Conservation (phyloP, 2,888 invertebrate genomes). For the Trachelus stipa region DNA sequence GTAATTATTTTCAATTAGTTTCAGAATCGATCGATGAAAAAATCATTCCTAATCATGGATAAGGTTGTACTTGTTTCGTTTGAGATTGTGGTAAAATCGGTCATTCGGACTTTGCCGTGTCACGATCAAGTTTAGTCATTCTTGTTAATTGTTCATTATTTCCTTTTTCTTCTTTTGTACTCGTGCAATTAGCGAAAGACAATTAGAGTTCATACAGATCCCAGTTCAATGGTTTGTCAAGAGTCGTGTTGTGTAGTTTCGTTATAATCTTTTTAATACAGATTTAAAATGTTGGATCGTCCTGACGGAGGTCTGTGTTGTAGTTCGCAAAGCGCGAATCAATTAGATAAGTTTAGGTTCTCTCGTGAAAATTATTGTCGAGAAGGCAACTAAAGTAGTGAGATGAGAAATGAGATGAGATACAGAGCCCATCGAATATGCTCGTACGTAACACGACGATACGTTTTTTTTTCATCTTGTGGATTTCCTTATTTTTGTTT, state of each 20-base stretch:
- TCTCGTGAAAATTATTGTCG: not conserved
- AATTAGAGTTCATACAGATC: not conserved
- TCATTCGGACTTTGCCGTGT: not conserved
- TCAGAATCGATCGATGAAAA: not conserved
- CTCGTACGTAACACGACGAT: not conserved
- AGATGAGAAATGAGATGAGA: not conserved
- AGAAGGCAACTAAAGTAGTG: not conserved
- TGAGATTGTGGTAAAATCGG: not conserved
- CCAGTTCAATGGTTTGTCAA: not conserved
- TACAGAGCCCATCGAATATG: not conserved
- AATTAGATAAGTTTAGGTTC: not conserved
- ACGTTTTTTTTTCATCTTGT: not conserved
- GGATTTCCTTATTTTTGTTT: not conserved
- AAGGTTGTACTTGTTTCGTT: not conserved
- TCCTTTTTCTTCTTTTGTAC: not conserved
- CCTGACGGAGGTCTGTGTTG: not conserved
- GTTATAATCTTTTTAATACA: not conserved
- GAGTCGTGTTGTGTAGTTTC: not conserved
- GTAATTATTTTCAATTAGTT: not conserved
- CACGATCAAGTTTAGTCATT: not conserved
- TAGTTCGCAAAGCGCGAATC: not conserved
- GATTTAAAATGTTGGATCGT: not conserved
- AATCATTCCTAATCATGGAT: not conserved
- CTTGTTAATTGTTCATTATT: not conserved
- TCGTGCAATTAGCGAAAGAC: not conserved